Conservation (phyloP, 1,140 invertebrate genomes). For the Dinothrombium tinctorium region DNA sequence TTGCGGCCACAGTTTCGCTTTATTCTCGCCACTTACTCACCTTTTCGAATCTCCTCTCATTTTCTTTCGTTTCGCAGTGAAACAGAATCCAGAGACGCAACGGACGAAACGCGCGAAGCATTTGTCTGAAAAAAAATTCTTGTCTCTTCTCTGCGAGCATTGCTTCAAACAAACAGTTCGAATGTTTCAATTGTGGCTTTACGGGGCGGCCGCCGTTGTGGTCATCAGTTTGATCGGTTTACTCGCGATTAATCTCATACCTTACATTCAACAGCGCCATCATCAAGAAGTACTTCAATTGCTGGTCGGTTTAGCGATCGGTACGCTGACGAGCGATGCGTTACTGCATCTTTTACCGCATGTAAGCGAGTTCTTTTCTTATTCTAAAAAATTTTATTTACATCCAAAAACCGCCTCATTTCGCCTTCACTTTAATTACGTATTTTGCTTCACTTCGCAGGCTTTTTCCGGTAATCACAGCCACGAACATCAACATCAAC, state of each 20-base stretch:
- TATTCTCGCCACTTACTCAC: no score
- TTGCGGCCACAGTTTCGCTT: no score
- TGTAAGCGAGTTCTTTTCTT: constrained; percentile 22
- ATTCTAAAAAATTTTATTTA: background rate
- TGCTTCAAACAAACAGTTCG: no score
- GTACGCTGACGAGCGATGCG: constrained; percentile 70
- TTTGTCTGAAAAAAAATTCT: no score
- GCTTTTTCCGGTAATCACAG: background rate
- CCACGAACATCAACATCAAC: background rate
- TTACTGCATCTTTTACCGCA: constrained; percentile 76
- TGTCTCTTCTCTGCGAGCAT: no score
- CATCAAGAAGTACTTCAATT: constrained; percentile 75
- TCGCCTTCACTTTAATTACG: background rate
- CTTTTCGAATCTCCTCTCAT: no score
- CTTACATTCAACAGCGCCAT: constrained; percentile 63
- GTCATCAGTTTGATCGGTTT: constrained; percentile 60
- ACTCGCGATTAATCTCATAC: constrained; percentile 42
- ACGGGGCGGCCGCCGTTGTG: constrained; percentile 48
- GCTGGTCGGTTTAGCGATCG: constrained; percentile 68
- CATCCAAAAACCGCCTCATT: no score
- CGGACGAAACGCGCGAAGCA: no score
- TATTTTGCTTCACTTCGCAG: background rate
- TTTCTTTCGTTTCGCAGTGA: no score
- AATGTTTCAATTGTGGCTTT: constrained; percentile 45
- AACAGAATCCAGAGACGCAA: no score